Conservation (phyloP, 2,113 vertebrate genomes). For the Corvus moneduloides region DNA sequence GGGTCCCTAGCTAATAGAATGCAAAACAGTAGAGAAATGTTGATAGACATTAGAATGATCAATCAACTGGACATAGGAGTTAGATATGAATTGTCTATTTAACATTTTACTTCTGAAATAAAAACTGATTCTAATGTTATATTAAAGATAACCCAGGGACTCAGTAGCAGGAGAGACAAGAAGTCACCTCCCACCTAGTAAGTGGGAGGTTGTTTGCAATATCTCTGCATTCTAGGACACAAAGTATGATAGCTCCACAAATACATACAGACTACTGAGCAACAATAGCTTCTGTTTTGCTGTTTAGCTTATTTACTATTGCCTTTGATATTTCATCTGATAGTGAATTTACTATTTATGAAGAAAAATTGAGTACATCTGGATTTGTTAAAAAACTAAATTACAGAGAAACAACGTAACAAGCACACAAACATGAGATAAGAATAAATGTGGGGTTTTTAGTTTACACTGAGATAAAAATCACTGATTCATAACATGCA, state of each 20-base stretch:
- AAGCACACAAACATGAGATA: neutral
- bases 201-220: neutral
- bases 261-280: fast-evolving
- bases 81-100: neutral
- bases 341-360: neutral
- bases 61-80: neutral
- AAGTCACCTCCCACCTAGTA: neutral
- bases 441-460: neutral
- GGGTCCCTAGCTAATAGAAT: neutral
- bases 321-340: neutral
- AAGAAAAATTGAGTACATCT: neutral
- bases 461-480: neutral
- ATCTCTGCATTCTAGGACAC: neutral
- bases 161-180: neutral
- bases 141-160: neutral
- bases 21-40: neutral
- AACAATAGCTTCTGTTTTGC: neutral
- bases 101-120: neutral
- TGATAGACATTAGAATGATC: neutral
- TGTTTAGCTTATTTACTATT: neutral
- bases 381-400: neutral
- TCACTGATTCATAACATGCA: neutral
- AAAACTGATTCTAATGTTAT: neutral
- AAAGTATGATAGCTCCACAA: neutral
- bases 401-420: neutral